Base-by-base conservation (phyloP, 2,888 invertebrate species). In the Nephrotoma appendiculata region DNA sequence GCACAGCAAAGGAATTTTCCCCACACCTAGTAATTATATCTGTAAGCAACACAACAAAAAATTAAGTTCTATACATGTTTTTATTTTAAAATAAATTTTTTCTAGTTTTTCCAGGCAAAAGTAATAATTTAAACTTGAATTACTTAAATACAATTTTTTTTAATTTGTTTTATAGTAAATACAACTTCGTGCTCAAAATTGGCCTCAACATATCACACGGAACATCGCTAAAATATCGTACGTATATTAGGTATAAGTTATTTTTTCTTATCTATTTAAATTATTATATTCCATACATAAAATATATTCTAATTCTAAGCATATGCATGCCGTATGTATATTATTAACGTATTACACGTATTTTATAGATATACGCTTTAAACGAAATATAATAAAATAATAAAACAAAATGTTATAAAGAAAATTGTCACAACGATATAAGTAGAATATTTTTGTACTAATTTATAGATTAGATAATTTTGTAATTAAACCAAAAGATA, bases 131-230 rank as follows among this genome's bases (percentile, higher is more conserved):
- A 71, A 71, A 31, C 71, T 71, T 31, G 71, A 71, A 71, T 71
- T 71, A 71, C 71, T 71, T 71, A 71, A 31, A 71, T 71, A 71
- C 31, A 45, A 4, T 85, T 85, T 85, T 19, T 44, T 85, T 85
- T 85, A 85, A 44, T 43, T 44, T 85, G 15, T 85, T 85, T 85
- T 85, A 44, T 19, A 85, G 85, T 85, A 85, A 85, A 85, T 85
- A 85, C 44, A 85, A 45, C 44, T 42, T 85, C 85, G 85, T 85
- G 44, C 85, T 85, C 85, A 43, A 85, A 42, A 85, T 85, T 85
- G 44, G 85, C 85, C 85, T 85, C 85, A 85, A 44, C 85, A 85
- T 85, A 85, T 44, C 85, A 85, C 85, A 85, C 43, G 85, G 85
- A 85, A 85, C 44, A 85, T 85, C 85, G 85, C 44, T 42, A 71